These are phyloP conservation scores for Semnopithecus entellus DNA, from an alignment of 2,113 vertebrate genomes.

Conservation along the genomic window DNA sequence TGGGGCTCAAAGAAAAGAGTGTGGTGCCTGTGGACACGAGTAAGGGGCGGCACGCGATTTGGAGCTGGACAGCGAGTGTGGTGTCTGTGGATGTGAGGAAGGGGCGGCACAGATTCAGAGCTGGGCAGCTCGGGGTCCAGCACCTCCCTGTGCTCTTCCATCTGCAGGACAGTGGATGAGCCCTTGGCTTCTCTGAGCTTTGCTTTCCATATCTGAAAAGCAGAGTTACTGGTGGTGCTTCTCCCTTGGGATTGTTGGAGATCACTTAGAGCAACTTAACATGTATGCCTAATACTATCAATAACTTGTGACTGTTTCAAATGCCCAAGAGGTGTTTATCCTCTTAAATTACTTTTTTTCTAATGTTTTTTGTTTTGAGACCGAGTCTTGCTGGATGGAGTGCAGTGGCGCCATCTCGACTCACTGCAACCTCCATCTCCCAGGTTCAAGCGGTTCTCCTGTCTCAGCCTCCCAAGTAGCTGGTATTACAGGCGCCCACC, in stretches of 20 bases:
- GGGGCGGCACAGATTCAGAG: rapidly evolving
- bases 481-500: no score
- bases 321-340: no score
- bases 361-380: no score
- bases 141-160: neutral
- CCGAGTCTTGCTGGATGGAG: no score
- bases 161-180: neutral
- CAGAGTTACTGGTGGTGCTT: rapidly evolving
- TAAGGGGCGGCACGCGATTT: rapidly evolving
- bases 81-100: no score
- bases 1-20: neutral
- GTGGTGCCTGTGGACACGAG: rapidly evolving
- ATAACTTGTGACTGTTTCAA: no score
- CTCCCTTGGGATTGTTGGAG: rapidly evolving
- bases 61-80: neutral
- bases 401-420: rapidly evolving
- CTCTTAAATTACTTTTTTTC: no score
- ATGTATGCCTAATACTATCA: no score
- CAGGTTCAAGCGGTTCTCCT: no score
- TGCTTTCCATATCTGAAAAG: neutral
- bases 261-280: no score
- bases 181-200: neutral
- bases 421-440: no score
- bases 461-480: rapidly evolving
- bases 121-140: neutral